Evolutionary conservation across 2,888 invertebrate species (phyloP), one percentile per base, ranked within the genome.

Genomic region (Halocaridina rubra): DNA sequence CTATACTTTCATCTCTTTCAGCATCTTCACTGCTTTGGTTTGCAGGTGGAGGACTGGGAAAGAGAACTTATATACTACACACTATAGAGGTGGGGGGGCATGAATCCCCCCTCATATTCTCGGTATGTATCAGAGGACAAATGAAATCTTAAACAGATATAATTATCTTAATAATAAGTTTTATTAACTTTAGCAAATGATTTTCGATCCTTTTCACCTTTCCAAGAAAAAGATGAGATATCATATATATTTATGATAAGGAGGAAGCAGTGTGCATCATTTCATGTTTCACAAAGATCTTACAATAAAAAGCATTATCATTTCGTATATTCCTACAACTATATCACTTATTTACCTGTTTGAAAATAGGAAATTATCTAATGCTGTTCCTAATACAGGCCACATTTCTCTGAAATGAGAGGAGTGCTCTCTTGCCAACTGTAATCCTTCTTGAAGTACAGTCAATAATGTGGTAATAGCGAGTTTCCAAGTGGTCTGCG

Each of bases 301-400:
- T 10, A 7, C 13, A n/a, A 59, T 13, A 59, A 13, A n/a, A 22
- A 22, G 22, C 19, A 22, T 22, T 59, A 59, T 8, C 19, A 59
- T 13, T 13, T 1, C 10, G 19, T 22, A 59, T n/a, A 59, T 10
- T 2, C 5, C 24, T 27, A 27, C 29, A 67, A 22, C 13, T 32
- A 22, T 57, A 77, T 8, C n/a, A 29, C 90, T 27, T n/a, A 19
- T 30, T 91, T 91, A 95, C 95, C 94, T 94, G 90, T 94, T 94
- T 8, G 96, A 96, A 90, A 99, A 99, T 84, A 99, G 93, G 91
- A 98, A 98, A 80, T 96, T 95, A 89, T 98, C 97, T 53, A 99
- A 91, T 0, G 97, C 95, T 77, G 93, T 93, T 0, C 96, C 96
- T 82, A 99, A 92, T 89, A 95, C 95, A 80, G 94, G 93, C 99